Evolutionary conservation across 2,113 vertebrate species (phyloP), one percentile per base, ranked within the genome.

Genomic region (Pseudopipra pipra): DNA sequence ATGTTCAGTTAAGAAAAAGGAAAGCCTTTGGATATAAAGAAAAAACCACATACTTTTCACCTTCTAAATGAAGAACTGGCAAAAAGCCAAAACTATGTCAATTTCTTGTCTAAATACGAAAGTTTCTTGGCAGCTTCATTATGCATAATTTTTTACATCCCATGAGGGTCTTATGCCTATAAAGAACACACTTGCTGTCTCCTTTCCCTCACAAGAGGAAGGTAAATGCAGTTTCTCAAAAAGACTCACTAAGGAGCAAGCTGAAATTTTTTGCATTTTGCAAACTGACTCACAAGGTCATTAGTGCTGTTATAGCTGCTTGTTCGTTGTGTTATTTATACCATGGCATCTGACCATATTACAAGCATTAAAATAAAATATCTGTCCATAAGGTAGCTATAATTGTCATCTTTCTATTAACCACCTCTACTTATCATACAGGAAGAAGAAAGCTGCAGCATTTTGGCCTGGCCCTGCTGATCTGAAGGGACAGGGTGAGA

Each of bases 281-380:
- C 70, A 87, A 94, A 86, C 35, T 92, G 71, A 70, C 41, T 93
- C 61, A 77, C 85, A 96, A 95, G 85, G 90, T 95, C 85, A 78
- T 96, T 90, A 88, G 41, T 63, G 76, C 44, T 90, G 75, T 86
- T 91, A 83, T 20, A 86, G 75, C 19, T 91, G 67, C 95, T 96
- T 95, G 44, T 80, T 91, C 8, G 0, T 87, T 82, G 27, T 30
- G 27, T 88, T 93, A 81, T 96, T 97, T 96, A 93, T 91, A 81
- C 51, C 44, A n/a, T 52, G 52, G 61, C 75, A 95, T 71, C 67
- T 77, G 75, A 75, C 47, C 75, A 90, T 33, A 67, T 27, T 83
- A 47, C 47, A 90, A 86, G 22, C 85, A 91, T 89, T 94, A 96
- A 95, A 94, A 89, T 96, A 90, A 96, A 96, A 94, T 96, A 94